Evolutionary conservation across 2,113 vertebrate species (phyloP).

Genomic region (Acanthochromis polyacanthus): DNA sequence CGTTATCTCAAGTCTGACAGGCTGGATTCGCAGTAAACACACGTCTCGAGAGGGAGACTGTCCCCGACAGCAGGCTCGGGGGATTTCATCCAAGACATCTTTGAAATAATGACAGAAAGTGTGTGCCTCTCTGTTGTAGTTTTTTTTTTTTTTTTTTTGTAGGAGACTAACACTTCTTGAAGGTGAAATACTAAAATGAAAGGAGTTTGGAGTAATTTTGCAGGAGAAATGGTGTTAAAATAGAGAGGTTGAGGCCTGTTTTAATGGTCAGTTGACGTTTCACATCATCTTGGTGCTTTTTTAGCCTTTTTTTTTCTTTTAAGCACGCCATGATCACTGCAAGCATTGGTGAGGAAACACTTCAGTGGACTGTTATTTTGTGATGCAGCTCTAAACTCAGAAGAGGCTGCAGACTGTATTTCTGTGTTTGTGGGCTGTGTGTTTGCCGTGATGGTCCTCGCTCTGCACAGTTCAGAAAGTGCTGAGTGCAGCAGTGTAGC

Average conservation of each 20-base stretch:
- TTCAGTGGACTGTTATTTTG: conserved; percentile 11
- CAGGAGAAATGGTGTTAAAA: not conserved
- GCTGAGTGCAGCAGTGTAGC: conserved; percentile 72
- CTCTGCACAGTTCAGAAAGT: conserved; percentile 61
- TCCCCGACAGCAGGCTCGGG: conserved; percentile 47
- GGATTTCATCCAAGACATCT: conserved; percentile 44
- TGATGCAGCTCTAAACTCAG: conserved; percentile 2
- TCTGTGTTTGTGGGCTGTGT: conserved; percentile 41
- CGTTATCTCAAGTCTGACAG: conserved; percentile 54
- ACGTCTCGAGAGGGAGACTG: conserved; percentile 28
- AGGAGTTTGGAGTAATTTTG: not conserved
- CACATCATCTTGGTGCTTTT: conserved; percentile 11
- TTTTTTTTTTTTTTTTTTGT: not conserved
- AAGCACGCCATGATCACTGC: conserved; percentile 16
- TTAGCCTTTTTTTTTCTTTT: conserved; percentile 16
- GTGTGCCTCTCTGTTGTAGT: not conserved
- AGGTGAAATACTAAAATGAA: conserved; percentile 38
- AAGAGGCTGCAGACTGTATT: conserved; percentile 42
- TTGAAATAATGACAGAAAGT: conserved; percentile 50
- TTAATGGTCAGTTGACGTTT: conserved; percentile 18
- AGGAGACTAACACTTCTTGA: conserved; percentile 22
- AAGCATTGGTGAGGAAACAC: conserved; percentile 30
- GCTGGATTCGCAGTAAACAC: conserved; percentile 46
- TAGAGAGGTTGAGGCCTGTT: not conserved
- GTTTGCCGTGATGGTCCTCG: conserved; percentile 49